These are phyloP conservation scores for Xanthorhoe designata DNA, from an alignment of 2,888 invertebrate genomes.

Conservation along the genomic window DNA sequence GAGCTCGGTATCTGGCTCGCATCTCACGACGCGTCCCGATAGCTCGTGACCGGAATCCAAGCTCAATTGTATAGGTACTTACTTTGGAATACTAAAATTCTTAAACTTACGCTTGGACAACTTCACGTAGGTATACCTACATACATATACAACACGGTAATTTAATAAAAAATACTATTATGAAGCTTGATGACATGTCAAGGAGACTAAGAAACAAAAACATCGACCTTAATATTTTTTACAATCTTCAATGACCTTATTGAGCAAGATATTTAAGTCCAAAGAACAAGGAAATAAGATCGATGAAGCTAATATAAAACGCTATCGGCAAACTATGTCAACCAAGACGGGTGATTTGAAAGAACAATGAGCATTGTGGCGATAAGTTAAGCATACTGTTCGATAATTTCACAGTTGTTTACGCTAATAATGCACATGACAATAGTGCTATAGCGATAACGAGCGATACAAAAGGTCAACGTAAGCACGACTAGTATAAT, in stretches of 20 bases:
- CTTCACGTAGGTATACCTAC: conserved; percentile 33
- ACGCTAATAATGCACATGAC: conserved; percentile 59
- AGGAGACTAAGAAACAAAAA: conserved; percentile 38
- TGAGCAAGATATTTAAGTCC: conserved; percentile 30
- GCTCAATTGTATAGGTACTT: conserved; percentile 32
- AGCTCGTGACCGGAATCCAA: conserved; percentile 66
- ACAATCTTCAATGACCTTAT: conserved; percentile 37
- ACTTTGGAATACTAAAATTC: conserved; percentile 20
- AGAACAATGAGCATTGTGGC: conserved; percentile 62
- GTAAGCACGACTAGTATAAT: conserved; percentile 49
- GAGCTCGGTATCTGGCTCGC: conserved; percentile 62
- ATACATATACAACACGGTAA: conserved; percentile 19
- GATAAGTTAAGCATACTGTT: conserved; percentile 60
- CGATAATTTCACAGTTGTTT: conserved; percentile 59
- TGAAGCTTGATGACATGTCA: conserved; percentile 32
- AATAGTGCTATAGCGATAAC: conserved; percentile 58
- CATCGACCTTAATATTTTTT: conserved; percentile 35
- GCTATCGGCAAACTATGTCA: conserved; percentile 51
- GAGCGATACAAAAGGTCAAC: conserved; percentile 61
- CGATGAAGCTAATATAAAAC: conserved; percentile 45
- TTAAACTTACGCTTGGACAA: conserved; percentile 36
- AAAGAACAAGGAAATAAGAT: conserved; percentile 38
- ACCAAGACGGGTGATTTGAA: conserved; percentile 53
- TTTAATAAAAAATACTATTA: not conserved
- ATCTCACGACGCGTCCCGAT: conserved; percentile 71